Base-by-base conservation (phyloP, 2,113 vertebrate species). In the Actenoides lindsayi region DNA sequence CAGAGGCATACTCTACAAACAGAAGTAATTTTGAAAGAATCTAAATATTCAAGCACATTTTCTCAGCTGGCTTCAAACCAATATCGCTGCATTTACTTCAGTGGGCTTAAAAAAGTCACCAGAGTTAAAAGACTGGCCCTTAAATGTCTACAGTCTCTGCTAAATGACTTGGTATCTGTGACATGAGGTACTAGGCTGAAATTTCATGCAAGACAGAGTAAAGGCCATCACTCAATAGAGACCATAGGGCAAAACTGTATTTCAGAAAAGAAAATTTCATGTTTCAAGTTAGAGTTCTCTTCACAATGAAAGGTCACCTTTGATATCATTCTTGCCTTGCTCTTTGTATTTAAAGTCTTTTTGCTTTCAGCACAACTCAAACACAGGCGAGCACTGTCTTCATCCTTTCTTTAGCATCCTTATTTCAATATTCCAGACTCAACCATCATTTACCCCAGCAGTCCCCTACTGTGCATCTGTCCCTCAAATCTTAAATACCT, bases 401-500 rank as follows among this genome's bases (percentile, higher is more conserved):
- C 59, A 73, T 62, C 70, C 60, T 81, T 88, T 77, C 80, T 50
- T 79, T 82, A 84, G 83, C 77, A 92, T 69, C n/a, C 50, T 28
- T 76, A 85, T 94, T 96, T 96, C 89, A 82, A 70, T 95, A 94
- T 95, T 96, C 69, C 74, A 81, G 87, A 67, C 77, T 94, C 67
- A 92, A 42, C 83, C 50, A 62, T 13, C 85, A 94, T 41, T 84
- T 94, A 92, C 83, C 65, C 88, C 90, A 79, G 87, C 67, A 94
- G 64, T 56, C 78, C 79, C 94, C 89, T 80, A 87, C 93, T 91
- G 89, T 91, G 92, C 92, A 79, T 87, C 89, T 93, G 77, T 97
- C 94, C 93, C 93, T 96, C 88, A 96, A 91, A 93, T 78, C 75
- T 95, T 90, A 94, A 93, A 84, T 94, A 95, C 76, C 86, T 96